Evolutionary conservation across 2,888 invertebrate species (phyloP).

Genomic region (Plebejus argus): DNA sequence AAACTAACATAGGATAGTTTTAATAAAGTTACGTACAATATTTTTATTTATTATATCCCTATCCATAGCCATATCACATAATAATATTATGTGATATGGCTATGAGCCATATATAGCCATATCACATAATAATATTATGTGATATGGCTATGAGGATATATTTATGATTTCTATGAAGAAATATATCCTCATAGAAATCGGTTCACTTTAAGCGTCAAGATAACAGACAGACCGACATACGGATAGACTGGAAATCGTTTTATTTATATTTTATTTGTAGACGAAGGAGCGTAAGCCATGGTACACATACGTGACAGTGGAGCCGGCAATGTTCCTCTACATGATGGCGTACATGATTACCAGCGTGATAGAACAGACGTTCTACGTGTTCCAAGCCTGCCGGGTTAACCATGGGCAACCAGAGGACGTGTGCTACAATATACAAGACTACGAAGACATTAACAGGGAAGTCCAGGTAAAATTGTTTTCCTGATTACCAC

Average conservation of each 20-base stretch:
- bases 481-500: not conserved
- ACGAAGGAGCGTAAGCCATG: slow-evolving; percentile 50
- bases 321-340: slow-evolving; percentile 92
- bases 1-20: no score
- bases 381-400: slow-evolving; percentile 89
- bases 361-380: slow-evolving; percentile 88
- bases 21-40: no score
- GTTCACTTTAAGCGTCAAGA: no score
- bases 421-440: slow-evolving; percentile 84
- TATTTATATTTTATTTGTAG: not conserved
- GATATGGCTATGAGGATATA: no score
- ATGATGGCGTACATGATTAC: slow-evolving; percentile 94
- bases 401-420: slow-evolving; percentile 86
- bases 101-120: no score
- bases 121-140: no score
- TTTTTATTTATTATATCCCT: no score
- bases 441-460: slow-evolving; percentile 77
- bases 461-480: slow-evolving; percentile 83
- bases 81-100: no score
- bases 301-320: slow-evolving; percentile 85
- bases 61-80: no score
- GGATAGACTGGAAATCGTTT: not conserved
- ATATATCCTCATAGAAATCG: no score
- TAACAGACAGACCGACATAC: no score
- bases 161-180: no score